Percentiles rank a stretch among this genome's conserved stretches.
phyloP scores from a whole-genome alignment of 2,113 vertebrate species.

The Neoarius graeffei region DNA sequence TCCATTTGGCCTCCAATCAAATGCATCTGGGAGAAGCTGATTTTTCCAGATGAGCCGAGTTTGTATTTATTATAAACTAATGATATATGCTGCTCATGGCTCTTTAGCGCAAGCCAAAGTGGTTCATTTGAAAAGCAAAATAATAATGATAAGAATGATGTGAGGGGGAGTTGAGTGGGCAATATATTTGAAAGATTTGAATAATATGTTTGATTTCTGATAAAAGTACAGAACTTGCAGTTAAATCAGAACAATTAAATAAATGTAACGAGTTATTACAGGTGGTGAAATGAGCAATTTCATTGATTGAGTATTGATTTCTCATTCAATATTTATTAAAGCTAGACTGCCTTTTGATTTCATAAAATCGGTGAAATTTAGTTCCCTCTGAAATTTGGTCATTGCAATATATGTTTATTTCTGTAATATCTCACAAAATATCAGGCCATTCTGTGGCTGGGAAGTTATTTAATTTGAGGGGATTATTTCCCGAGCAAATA shows the following conservation, averaged over 20 bases:
- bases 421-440: too few relatives aligned
- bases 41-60: slow-evolving; percentile 25
- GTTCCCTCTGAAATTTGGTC: too few relatives aligned
- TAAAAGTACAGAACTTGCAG: background rate
- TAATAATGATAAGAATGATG: slow-evolving; percentile 27
- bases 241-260: background rate
- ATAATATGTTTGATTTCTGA: background rate
- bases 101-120: slow-evolving; percentile 21
- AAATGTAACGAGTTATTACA: background rate
- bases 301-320: slow-evolving; percentile 10
- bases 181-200: background rate
- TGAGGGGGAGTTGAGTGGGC: background rate
- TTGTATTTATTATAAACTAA: slow-evolving; percentile 35
- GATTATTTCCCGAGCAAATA: too few relatives aligned
- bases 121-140: slow-evolving; percentile 32
- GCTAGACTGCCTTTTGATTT: too few relatives aligned
- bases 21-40: slow-evolving; percentile 25
- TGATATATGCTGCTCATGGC: slow-evolving; percentile 26
- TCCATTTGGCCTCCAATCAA: slow-evolving; percentile 38
- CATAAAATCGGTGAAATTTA: too few relatives aligned
- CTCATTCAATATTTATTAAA: background rate
- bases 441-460: too few relatives aligned
- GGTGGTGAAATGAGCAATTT: background rate
- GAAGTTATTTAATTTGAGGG: too few relatives aligned
- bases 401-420: too few relatives aligned